These are phyloP conservation scores for Vannuccia rotundouncinata DNA, from an alignment of 2,888 invertebrate genomes.

Conservation along the genomic window DNA sequence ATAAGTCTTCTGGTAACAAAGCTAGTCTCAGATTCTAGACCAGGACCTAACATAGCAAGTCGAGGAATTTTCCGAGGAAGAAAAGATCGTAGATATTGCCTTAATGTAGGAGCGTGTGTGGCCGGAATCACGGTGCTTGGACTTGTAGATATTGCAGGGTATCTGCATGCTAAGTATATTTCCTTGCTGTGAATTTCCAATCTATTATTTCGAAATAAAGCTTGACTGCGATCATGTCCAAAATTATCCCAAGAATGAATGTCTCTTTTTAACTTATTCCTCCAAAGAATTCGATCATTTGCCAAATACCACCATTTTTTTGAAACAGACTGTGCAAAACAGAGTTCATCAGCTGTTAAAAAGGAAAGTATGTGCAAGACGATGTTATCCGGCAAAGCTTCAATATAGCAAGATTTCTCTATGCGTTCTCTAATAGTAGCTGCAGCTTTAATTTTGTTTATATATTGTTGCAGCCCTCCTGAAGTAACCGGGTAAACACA, in stretches of 20 bases:
- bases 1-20: neutral
- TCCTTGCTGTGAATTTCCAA: neutral
- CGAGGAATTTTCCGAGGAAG: neutral
- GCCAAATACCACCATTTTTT: neutral
- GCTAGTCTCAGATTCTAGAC: neutral
- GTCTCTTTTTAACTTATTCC: neutral
- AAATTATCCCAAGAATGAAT: neutral
- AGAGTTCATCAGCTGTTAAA: neutral
- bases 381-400: neutral
- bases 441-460: neutral
- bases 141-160: neutral
- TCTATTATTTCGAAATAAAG: neutral
- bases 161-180: neutral
- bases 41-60: neutral
- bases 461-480: neutral
- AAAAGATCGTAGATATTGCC: neutral
- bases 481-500: neutral
- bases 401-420: neutral
- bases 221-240: neutral
- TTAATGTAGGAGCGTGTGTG: neutral
- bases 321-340: neutral
- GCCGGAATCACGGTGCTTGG: neutral
- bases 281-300: neutral
- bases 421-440: neutral
- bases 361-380: neutral